Base-by-base conservation (phyloP, 2,888 invertebrate genomes). In the Piscicola geometra region DNA sequence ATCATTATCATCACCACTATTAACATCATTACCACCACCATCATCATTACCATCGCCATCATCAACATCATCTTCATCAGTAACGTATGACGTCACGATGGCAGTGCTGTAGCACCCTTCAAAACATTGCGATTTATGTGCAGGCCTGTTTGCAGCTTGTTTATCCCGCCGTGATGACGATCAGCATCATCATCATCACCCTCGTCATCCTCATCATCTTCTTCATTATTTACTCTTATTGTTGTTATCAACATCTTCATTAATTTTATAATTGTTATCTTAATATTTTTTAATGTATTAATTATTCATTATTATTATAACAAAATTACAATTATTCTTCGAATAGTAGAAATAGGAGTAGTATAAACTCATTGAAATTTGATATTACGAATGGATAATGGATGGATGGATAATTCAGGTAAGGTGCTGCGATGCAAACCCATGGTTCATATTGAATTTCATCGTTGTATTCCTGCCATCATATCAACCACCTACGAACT, bases 61-160 rank as follows among this genome's bases (percentile, higher is more conserved):
- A 56, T 56, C 60, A 56, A 15, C 60, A 56, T 56, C 60, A 56
- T 5, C 25, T 18, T 56, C 60, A 56, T 56, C n/a, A 56, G 3
- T n/a, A 25, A 3, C 60, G n/a, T 56, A 56, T 56, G 60, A 56
- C 60, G 60, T 56, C 41, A 41, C 41, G 41, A 41, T 41, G 41
- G 41, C 41, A 41, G 41, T 41, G 41, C 41, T 41, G 41, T 41
- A 41, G 41, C 41, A 41, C 15, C 41, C 60, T 56, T 56, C 60
- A 56, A 56, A 56, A 56, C 60, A 56, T 56, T 25, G 25, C 60
- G n/a, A 56, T 56, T 56, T 56, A 56, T 56, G 60, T 21, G n/a
- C 3, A 56, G 25, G 60, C 60, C 60, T 56, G 60, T 56, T 56
- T 18, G n/a, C 15, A 56, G n/a, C n/a, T 56, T 56, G 21, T 56